These are phyloP conservation scores for Eupithecia inturbata DNA, from an alignment of 2,888 invertebrate genomes.

Conservation along the genomic window DNA sequence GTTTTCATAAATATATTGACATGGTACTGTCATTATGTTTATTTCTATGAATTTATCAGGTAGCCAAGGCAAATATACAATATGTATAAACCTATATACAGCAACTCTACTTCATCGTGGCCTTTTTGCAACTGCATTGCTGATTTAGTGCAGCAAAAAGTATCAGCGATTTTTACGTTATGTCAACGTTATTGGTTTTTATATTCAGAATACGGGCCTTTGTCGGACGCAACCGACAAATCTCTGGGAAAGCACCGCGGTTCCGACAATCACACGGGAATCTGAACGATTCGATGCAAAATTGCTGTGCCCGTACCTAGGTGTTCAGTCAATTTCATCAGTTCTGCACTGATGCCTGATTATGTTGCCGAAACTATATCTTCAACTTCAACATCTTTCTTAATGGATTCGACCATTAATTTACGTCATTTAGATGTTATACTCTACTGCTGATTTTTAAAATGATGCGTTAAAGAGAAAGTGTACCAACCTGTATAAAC, in stretches of 20 bases:
- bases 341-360: slow-evolving; percentile 4
- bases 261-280: slow-evolving; percentile 62
- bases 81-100: no score
- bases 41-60: no score
- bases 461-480: no score
- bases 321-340: slow-evolving; percentile 33
- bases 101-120: not conserved
- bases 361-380: not conserved
- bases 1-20: no score
- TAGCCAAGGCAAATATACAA: no score
- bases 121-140: not conserved
- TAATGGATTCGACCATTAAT: not conserved
- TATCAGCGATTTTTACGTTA: not conserved
- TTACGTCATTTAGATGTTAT: no score
- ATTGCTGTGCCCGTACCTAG: slow-evolving; percentile 22
- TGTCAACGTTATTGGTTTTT: not conserved
- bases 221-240: slow-evolving; percentile 60
- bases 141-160: not conserved
- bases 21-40: no score
- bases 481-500: no score
- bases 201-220: slow-evolving; percentile 4
- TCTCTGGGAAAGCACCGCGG: slow-evolving; percentile 62
- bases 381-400: no score
- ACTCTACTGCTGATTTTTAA: no score
- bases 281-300: slow-evolving; percentile 51